A percentile compares a stretch with the other conserved stretches of the same genome.
phyloP scores from a whole-genome alignment of 2,113 vertebrate genomes.

The Arenaria interpres region DNA sequence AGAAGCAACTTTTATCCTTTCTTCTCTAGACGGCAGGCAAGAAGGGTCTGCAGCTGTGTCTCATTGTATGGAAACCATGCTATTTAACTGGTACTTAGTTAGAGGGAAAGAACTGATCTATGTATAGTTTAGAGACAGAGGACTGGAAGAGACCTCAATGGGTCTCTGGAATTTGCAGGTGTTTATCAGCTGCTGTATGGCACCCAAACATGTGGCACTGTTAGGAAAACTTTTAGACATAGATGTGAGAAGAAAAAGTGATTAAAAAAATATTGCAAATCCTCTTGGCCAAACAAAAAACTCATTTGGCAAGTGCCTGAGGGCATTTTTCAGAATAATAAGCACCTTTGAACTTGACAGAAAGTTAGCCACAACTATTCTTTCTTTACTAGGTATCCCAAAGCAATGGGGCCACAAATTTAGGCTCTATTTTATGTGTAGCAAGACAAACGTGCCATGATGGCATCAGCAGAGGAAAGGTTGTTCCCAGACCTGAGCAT shows the following conservation, averaged over 20 bases:
- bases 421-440: background rate
- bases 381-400: constrained; percentile 22
- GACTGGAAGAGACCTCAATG: background rate
- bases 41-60: background rate
- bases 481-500: background rate
- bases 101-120: background rate
- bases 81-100: background rate
- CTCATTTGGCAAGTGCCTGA: background rate
- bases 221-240: background rate
- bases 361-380: constrained; percentile 25
- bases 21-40: background rate
- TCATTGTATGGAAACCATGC: background rate
- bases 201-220: background rate
- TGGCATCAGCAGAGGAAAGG: background rate
- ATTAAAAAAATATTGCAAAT: background rate
- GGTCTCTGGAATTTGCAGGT: background rate
- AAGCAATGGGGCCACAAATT: constrained; percentile 8
- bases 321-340: background rate
- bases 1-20: background rate
- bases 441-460: background rate
- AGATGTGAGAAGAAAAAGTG: background rate
- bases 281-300: background rate
- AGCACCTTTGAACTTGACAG: constrained; percentile 5
- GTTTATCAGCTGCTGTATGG: background rate
- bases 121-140: background rate